Evolutionary conservation across 2,888 invertebrate species (phyloP), one percentile per base, ranked within the genome.

Genomic region (Cheilosia vernalis): DNA sequence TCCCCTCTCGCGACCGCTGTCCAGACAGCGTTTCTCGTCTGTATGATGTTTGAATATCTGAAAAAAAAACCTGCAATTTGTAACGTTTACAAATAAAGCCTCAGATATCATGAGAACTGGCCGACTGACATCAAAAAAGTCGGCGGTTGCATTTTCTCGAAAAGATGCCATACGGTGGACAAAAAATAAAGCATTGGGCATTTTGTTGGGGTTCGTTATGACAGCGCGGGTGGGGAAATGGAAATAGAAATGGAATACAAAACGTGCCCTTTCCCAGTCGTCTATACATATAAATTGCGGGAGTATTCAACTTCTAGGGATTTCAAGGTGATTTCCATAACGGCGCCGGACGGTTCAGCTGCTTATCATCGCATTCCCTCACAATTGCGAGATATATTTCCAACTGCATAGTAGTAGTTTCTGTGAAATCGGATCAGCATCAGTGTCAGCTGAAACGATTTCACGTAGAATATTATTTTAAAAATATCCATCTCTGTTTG

Each of bases 31-130:
- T 49, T 24, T 6, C 21, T 6, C 55, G 42, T 27, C 24, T 53
- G 30, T 24, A 37, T 33, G 19, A 10, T 19, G 56, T 19, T 6
- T 42, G 40, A 17, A 56, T 76, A 19, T 63, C 10, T 15, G 60
- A n/a, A 56, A 76, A 69, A 77, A 63, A 77, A 63, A 13, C 4
- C 13, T 37, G 37, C 37, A 64, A 78, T 4, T 53, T 72, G 17
- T 44, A 40, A 21, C 63, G 24, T 56, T 78, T 47, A 37, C 10
- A 33, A 66, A 55, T 15, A 55, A 66, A 61, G 40, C 51, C 44
- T 83, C 64, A 47, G 60, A 79, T 79, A 53, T 79, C 79, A 69
- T 74, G 73, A 58, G 74, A 84, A 84, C 56, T 40, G 42, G 55
- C 37, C 61, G 44, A 24, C 51, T 21, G 27, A 55, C 44, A 58